A percentile compares a stretch with the other conserved stretches of the same genome.
phyloP scores from a whole-genome alignment of 2,888 invertebrate genomes.

The Elaeidobius kamerunicus region DNA sequence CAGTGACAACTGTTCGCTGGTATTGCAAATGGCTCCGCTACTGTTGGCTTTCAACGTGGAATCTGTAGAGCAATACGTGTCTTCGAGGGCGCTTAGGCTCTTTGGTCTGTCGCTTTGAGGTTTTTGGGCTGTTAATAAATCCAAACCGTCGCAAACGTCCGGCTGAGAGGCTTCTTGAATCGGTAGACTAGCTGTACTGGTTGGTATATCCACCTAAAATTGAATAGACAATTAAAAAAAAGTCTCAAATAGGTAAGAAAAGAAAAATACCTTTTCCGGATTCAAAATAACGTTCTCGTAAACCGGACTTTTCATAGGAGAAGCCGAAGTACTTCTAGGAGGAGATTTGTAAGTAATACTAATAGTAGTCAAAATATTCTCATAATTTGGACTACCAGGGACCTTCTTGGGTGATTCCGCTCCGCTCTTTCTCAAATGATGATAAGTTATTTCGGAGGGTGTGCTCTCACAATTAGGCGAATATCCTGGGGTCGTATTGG shows the following conservation, averaged over 20 bases:
- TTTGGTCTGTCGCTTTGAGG: constrained; percentile 42
- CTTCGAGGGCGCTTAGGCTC: constrained; percentile 46
- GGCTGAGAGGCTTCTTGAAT: constrained; percentile 59
- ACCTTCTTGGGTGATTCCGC: constrained; percentile 20
- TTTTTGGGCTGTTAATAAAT: constrained; percentile 20
- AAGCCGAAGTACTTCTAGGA: constrained; percentile 47
- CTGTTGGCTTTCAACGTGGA: constrained; percentile 41
- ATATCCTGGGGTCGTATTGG: constrained; percentile 44
- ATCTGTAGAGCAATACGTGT: constrained; percentile 33
- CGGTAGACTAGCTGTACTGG: constrained; percentile 56
- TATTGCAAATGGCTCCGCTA: constrained; percentile 42
- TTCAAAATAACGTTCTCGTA: constrained; percentile 61
- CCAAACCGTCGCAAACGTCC: constrained; percentile 33
- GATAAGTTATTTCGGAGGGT: constrained; percentile 36
- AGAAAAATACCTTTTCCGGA: constrained; percentile 46
- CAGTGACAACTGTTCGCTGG: constrained; percentile 40
- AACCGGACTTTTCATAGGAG: constrained; percentile 42
- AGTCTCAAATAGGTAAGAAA: neutral
- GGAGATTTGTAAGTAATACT: constrained; percentile 71
- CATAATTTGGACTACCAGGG: constrained; percentile 37
- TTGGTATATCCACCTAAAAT: constrained; percentile 52
- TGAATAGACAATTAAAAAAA: neutral
- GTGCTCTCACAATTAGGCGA: constrained; percentile 41
- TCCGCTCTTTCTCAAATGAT: constrained; percentile 32
- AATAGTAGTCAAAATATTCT: constrained; percentile 63